A percentile compares a stretch with the other conserved stretches of the same genome.
Evolutionary conservation across 1,140 invertebrate species (phyloP).

Genomic region (Acyrthosiphon pisum): DNA sequence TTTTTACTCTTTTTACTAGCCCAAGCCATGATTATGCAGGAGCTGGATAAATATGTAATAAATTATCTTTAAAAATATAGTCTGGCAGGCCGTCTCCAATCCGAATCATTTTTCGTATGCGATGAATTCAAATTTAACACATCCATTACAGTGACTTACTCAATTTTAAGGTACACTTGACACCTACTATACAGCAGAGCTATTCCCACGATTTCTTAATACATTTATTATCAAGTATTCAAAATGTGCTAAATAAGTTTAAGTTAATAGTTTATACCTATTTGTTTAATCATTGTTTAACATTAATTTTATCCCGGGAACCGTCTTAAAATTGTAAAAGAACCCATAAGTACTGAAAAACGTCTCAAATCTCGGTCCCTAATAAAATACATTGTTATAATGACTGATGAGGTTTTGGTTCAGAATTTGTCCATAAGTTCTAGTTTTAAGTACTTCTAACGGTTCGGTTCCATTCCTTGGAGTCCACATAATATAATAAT

Average conservation of each 20-base stretch:
- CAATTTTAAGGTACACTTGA: background rate
- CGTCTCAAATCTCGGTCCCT: background rate
- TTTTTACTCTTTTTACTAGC: background rate
- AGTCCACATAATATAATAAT: background rate
- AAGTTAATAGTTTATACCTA: background rate
- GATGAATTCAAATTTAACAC: background rate
- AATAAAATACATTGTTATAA: too few relatives aligned
- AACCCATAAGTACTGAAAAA: background rate
- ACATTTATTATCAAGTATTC: background rate
- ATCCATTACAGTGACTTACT: background rate
- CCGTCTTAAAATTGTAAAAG: background rate
- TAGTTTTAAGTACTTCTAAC: background rate
- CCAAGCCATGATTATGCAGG: background rate
- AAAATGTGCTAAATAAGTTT: background rate
- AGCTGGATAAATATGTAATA: background rate
- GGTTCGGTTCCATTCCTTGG: background rate
- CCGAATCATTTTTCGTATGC: background rate
- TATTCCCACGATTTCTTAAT: background rate
- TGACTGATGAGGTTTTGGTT: background rate
- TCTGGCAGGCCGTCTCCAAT: background rate
- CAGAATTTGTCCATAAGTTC: background rate
- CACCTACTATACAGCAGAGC: background rate
- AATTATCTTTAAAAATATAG: background rate
- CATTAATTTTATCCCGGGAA: background rate
- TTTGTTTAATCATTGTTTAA: background rate